A percentile compares a stretch with the other conserved stretches of the same genome.
Conservation (phyloP, 37 sponge, comb jelly and placozoan genomes). For the Haliclona indistincta region DNA sequence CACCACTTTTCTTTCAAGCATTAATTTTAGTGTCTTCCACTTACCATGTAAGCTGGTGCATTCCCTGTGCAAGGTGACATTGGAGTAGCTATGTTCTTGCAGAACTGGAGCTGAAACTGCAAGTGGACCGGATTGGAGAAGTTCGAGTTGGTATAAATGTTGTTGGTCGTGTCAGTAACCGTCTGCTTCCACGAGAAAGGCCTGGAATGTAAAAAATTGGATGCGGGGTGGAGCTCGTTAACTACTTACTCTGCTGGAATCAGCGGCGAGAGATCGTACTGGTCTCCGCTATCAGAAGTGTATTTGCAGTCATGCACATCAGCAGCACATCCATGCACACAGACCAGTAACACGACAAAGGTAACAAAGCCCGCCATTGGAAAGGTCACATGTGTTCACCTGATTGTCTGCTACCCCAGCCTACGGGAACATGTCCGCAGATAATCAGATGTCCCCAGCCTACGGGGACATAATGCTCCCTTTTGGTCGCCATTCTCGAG, state of each 20-base stretch:
- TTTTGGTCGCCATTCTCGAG: too few species aligned
- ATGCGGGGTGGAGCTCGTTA: too few species aligned
- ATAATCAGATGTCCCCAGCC: too few species aligned
- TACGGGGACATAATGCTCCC: too few species aligned
- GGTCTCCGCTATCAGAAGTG: constrained; percentile 24
- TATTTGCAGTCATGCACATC: constrained; percentile 47
- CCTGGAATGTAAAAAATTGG: too few species aligned
- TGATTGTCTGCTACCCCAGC: too few species aligned
- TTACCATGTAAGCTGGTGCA: constrained; percentile 54
- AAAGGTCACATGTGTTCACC: too few species aligned
- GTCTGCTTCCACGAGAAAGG: constrained; percentile 34
- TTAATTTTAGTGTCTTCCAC: neutral
- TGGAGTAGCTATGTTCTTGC: constrained; percentile 43
- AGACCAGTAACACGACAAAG: too few species aligned
- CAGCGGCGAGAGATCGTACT: constrained; percentile 48
- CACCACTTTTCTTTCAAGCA: neutral
- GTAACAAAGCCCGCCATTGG: too few species aligned
- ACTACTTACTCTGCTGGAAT: too few species aligned
- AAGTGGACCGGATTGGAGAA: constrained; percentile 21
- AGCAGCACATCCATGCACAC: too few species aligned
- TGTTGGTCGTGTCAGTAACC: constrained; percentile 27
- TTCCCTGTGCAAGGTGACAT: constrained; percentile 35
- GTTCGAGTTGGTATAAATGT: constrained; percentile 31
- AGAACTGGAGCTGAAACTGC: constrained; percentile 47
- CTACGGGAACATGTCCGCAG: too few species aligned